phyloP scores from a whole-genome alignment of 2,888 invertebrate genomes.

The Thelaira solivaga region DNA sequence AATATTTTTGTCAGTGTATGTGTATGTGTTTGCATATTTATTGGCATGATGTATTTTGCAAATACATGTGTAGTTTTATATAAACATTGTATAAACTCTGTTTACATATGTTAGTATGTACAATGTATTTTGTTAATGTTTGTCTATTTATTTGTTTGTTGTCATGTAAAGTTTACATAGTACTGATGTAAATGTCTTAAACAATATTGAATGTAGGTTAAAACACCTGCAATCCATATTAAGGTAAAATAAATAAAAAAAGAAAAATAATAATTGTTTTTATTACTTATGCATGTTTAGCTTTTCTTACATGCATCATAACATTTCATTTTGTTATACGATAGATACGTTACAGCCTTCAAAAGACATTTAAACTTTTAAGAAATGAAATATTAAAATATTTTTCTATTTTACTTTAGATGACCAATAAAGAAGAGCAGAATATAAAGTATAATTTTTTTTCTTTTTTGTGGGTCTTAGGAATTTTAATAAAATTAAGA shows the following conservation, averaged over 20 bases:
- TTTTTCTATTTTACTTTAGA: too few relatives aligned
- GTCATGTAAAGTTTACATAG: conserved; percentile 6
- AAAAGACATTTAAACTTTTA: too few relatives aligned
- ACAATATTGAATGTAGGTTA: conserved; percentile 27
- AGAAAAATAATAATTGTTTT: conserved; percentile 10
- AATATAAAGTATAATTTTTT: too few relatives aligned
- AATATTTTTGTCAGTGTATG: too few relatives aligned
- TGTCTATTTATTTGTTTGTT: not conserved
- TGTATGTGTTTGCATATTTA: too few relatives aligned
- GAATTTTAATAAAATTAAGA: too few relatives aligned
- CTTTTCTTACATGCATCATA: not conserved
- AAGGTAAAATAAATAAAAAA: conserved; percentile 30
- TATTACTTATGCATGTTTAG: conserved; percentile 25
- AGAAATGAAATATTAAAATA: too few relatives aligned
- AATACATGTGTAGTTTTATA: not conserved
- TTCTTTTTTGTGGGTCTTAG: too few relatives aligned
- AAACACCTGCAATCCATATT: conserved; percentile 30
- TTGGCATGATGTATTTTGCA: not conserved
- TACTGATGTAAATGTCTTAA: conserved; percentile 21
- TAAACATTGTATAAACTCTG: not conserved
- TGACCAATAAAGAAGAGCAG: too few relatives aligned
- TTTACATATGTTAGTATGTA: not conserved
- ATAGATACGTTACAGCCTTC: too few relatives aligned
- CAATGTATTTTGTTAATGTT: not conserved
- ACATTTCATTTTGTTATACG: not conserved